Base-by-base conservation (phyloP, 2,888 invertebrate species). In the Cosmia pyralina region DNA sequence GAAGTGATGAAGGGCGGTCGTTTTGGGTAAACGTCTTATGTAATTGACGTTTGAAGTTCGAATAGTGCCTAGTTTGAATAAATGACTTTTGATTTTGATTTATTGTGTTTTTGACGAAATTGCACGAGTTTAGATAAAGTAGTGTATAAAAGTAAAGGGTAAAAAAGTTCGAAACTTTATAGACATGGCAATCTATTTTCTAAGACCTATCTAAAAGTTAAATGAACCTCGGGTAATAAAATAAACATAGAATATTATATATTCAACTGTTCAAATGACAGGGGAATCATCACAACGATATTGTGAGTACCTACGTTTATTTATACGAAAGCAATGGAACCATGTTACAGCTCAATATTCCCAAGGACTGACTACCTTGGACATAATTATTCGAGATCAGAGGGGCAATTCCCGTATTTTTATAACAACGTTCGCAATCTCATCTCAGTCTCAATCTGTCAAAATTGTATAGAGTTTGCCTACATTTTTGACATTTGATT, bases 221-320 rank as follows among this genome's bases (percentile, higher is more conserved):
- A 68, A 72, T 57, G 28, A 68, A 38, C 28, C 55, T 22, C 50
- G 67, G 72, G 55, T 72, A 57, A 53, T 79, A 44, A 80, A 71
- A 80, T 79, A 83, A 70, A 71, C 75, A 69, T 79, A 38, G 53
- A 60, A 60, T 15, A 57, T 69, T 80, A 52, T 70, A 67, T 64
- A 58, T 72, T 34, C 28, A 74, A 34, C 10, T 48, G 17, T 34
- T 67, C 63, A 67, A 69, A 52, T 28, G 59, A 11, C 74, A 22
- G n/a, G 71, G 68, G 79, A 70, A 48, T 52, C 17, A 62, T 58
- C 63, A 28, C 50, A 69, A 52, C 72, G 63, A 52, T 34, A 46
- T 60, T 60, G 48, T 50, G 53, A 55, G n/a, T 19, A 34, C 41
- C 41, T 8, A 41, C 8, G 13, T 62, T 55, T 55, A 69, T 70